Evolutionary conservation across 2,113 vertebrate genomes (phyloP).

Genomic region (Etheostoma cragini): DNA sequence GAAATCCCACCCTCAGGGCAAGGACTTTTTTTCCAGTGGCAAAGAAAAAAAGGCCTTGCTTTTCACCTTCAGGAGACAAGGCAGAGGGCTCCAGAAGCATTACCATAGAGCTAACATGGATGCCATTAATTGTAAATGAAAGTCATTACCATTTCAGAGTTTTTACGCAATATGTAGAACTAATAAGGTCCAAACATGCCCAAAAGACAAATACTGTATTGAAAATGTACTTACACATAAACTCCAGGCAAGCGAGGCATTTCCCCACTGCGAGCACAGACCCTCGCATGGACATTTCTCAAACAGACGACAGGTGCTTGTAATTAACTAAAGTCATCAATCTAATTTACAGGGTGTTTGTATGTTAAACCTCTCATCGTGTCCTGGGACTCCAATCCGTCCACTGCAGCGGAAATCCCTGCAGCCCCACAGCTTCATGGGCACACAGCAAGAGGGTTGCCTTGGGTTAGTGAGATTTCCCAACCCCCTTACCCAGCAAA

Average conservation of each 20-base stretch:
- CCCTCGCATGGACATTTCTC: slow-evolving; percentile 63
- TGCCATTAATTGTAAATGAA: neutral
- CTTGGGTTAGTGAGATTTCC: slow-evolving; percentile 64
- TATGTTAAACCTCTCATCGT: slow-evolving; percentile 34
- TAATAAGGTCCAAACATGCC: neutral
- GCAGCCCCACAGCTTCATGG: slow-evolving; percentile 43
- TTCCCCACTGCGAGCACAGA: slow-evolving; percentile 67
- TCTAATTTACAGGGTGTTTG: neutral
- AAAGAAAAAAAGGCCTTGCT: slow-evolving; percentile 66
- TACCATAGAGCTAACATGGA: neutral
- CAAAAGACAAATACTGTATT: neutral
- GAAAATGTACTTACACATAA: slow-evolving; percentile 65
- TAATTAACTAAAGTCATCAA: neutral
- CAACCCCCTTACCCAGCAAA: slow-evolving; percentile 56
- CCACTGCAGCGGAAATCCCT: slow-evolving; percentile 25
- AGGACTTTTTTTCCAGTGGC: slow-evolving; percentile 60
- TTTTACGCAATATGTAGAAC: neutral
- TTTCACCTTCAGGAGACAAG: slow-evolving; percentile 63
- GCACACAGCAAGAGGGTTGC: slow-evolving; percentile 52
- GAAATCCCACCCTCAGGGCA: slow-evolving; percentile 63
- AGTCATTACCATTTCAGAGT: neutral
- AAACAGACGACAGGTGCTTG: slow-evolving; percentile 5
- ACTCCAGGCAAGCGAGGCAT: slow-evolving; percentile 70
- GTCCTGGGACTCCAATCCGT: slow-evolving; percentile 30
- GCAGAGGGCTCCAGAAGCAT: slow-evolving; percentile 12